Conservation (phyloP, 2,113 vertebrate species). For the Rhinolophus sinicus region DNA sequence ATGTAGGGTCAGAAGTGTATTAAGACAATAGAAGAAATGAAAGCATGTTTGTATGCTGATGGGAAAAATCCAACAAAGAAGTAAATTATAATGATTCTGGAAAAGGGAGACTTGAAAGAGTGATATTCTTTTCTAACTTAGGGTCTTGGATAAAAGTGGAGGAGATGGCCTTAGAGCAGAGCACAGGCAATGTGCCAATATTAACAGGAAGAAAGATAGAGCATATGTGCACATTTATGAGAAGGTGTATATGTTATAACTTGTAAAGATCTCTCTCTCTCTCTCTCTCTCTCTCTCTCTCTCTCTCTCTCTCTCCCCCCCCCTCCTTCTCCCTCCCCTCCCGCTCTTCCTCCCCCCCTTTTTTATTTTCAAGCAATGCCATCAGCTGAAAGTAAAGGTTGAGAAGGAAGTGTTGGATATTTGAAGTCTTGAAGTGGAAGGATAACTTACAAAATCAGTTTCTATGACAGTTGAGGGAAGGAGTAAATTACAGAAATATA, state of each 20-base stretch:
- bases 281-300: not conserved
- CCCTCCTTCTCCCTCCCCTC: not conserved
- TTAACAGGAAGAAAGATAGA: not conserved
- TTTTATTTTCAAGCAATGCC: not conserved
- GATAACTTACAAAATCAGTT: not conserved
- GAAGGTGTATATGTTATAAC: not conserved
- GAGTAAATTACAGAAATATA: not conserved
- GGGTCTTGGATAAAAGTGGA: not conserved
- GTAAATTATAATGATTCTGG: not conserved
- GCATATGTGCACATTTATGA: not conserved
- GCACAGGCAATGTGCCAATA: not conserved
- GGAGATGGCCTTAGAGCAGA: not conserved
- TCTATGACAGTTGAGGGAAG: not conserved
- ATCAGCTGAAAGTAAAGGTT: not conserved
- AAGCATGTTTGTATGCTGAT: not conserved
- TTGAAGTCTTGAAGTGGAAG: not conserved
- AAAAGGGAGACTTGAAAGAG: not conserved
- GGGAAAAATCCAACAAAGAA: not conserved
- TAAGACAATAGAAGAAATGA: not conserved
- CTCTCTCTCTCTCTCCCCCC: too few species aligned
- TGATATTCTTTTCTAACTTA: not conserved
- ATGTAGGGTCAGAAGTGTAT: not conserved
- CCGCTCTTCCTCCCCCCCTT: not conserved
- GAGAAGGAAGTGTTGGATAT: not conserved
- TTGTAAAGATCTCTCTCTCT: not conserved